Evolutionary conservation across 2,888 invertebrate genomes (phyloP), one percentile per base, ranked within the genome.

Genomic region (Polyploca ridens): DNA sequence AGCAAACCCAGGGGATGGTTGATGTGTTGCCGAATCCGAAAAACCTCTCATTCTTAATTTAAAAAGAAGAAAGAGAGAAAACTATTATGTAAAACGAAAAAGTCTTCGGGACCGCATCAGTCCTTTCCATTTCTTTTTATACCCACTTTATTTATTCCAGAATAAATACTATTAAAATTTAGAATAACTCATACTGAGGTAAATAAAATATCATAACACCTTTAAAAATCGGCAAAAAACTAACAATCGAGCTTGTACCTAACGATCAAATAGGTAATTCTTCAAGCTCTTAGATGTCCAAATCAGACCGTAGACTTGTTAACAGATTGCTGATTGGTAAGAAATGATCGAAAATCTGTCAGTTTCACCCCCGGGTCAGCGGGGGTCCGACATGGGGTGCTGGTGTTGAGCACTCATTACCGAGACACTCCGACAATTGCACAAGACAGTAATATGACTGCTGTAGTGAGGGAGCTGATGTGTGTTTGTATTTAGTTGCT

Each of bases 281-380:
- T 64, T 59, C 64, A 60, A 69, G 66, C 54, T 16, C 16, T 35
- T 58, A 61, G 64, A 67, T 67, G 70, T 76, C 76, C 62, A 65
- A 65, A 63, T 63, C 76, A 76, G 76, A 58, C 64, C 64, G 67
- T 70, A 65, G 62, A 64, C 74, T 77, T 77, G 77, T 77, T 77
- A 75, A 76, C 70, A 77, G 73, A 74, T 73, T 67, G 76, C 73
- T 64, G 71, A 74, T 70, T 77, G 69, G 61, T 67, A 69, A 68
- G 64, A 77, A 77, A 73, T 76, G 72, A 76, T 73, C 74, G 77
- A 77, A 77, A 75, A 76, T 68, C 74, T 76, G 77, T 77, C 77
- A 77, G 66, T 74, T 67, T 70, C 77, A 77, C 69, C 16, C 14
- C 14, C 38, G 33, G 71, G 35, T 19, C 77, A 71, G 77, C 76